Percentiles rank a stretch among this genome's conserved stretches.
phyloP scores from a whole-genome alignment of 2,888 invertebrate species.

The Apoda limacodes region DNA sequence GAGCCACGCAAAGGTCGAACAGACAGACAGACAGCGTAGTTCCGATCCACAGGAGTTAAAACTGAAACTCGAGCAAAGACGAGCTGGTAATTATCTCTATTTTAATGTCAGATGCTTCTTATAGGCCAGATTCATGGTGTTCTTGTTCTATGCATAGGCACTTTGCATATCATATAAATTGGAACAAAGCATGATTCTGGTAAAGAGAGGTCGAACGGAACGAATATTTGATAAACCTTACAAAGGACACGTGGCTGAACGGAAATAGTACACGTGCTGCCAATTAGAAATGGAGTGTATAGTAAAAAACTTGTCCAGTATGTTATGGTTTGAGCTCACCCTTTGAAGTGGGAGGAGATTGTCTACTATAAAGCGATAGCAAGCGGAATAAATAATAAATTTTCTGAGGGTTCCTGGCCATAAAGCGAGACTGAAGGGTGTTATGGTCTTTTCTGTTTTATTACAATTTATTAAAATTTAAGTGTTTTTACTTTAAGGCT shows the following conservation, averaged over 20 bases:
- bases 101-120: constrained; percentile 41
- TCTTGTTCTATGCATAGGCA: constrained; percentile 28
- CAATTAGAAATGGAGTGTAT: constrained; percentile 54
- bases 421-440: too few relatives aligned
- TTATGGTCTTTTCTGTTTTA: too few relatives aligned
- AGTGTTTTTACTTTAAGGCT: too few relatives aligned
- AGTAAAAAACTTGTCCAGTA: constrained; percentile 37
- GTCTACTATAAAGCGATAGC: constrained; percentile 22
- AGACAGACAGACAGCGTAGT: too few relatives aligned
- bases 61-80: too few relatives aligned
- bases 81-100: constrained; percentile 49
- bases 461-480: too few relatives aligned
- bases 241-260: constrained; percentile 56
- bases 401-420: too few relatives aligned
- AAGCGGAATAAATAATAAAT: too few relatives aligned
- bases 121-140: too few relatives aligned
- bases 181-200: constrained; percentile 25
- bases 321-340: constrained; percentile 30
- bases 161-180: constrained; percentile 31
- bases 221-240: constrained; percentile 56
- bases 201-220: constrained; percentile 38
- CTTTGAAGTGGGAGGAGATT: constrained; percentile 39
- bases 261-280: constrained; percentile 62
- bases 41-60: too few relatives aligned
- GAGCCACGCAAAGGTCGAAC: too few relatives aligned